Evolutionary conservation across 1,140 invertebrate species (phyloP).

Genomic region (Elymnias hypermnestra): DNA sequence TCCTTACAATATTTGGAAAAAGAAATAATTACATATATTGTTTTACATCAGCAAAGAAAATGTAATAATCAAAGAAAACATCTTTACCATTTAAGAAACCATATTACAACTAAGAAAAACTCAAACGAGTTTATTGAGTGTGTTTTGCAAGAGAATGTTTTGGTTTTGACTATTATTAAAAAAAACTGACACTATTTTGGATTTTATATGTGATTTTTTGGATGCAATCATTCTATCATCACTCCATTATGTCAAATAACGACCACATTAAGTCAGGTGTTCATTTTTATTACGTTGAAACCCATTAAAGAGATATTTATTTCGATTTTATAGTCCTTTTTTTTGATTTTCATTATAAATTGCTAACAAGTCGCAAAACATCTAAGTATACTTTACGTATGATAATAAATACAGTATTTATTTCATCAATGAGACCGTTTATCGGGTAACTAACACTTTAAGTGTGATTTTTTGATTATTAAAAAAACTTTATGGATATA

Average conservation of each 20-base stretch:
- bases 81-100: background rate
- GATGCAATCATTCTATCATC: background rate
- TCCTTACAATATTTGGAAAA: no score
- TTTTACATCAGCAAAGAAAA: no score
- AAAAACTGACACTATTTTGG: no score
- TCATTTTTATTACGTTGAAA: slow-evolving; percentile 3
- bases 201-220: background rate
- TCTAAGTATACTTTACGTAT: background rate
- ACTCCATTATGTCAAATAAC: slow-evolving; percentile 5
- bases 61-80: no score
- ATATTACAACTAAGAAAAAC: background rate
- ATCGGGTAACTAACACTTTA: slow-evolving; percentile 22
- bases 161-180: no score
- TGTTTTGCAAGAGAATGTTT: no score
- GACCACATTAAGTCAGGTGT: slow-evolving; percentile 1
- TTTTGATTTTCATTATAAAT: slow-evolving; percentile 30
- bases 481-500: no score
- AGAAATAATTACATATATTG: no score
- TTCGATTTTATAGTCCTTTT: slow-evolving; percentile 24
- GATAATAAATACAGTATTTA: slow-evolving; percentile 8
- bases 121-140: no score
- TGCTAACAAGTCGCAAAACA: slow-evolving; percentile 12
- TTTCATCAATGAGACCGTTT: slow-evolving; percentile 10
- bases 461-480: slow-evolving; percentile 18
- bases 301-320: slow-evolving; percentile 19